Percentiles rank a stretch among this genome's conserved stretches.
phyloP scores from a whole-genome alignment of 2,113 vertebrate species.

The Helogale parvula region DNA sequence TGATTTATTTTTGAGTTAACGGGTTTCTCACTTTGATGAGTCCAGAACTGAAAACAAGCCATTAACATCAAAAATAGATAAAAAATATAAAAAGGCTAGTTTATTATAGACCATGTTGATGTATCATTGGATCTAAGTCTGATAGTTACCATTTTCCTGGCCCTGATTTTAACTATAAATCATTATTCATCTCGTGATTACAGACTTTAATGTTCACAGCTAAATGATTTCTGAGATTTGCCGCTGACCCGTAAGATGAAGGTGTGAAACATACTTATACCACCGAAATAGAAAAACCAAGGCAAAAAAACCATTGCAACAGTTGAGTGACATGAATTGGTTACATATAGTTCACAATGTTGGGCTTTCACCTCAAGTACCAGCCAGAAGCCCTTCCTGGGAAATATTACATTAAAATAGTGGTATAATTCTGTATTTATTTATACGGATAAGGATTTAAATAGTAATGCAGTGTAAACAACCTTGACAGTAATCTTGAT shows the following conservation, averaged over 20 bases:
- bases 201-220: slow-evolving; percentile 75
- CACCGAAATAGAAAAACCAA: not conserved
- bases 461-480: slow-evolving; percentile 34
- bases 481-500: not conserved
- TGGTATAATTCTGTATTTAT: slow-evolving; percentile 28
- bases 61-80: slow-evolving; percentile 63
- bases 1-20: slow-evolving; percentile 33
- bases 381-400: not conserved
- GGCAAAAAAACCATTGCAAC: not conserved
- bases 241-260: slow-evolving; percentile 66
- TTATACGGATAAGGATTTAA: not conserved
- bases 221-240: slow-evolving; percentile 77
- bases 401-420: not conserved
- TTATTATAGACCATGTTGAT: slow-evolving; percentile 59
- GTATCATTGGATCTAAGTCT: slow-evolving; percentile 51
- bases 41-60: slow-evolving; percentile 42
- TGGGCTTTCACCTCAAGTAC: not conserved
- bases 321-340: not conserved
- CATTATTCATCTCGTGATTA: slow-evolving; percentile 74
- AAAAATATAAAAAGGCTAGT: slow-evolving; percentile 45
- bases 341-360: not conserved
- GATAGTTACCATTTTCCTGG: slow-evolving; percentile 68
- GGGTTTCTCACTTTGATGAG: slow-evolving; percentile 44
- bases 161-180: slow-evolving; percentile 78
- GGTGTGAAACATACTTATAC: slow-evolving; percentile 44